Evolutionary conservation across 30 jellyfish, hydroid and myxozoan genomes (phyloP).

Genomic region (Hydra vulgaris): DNA sequence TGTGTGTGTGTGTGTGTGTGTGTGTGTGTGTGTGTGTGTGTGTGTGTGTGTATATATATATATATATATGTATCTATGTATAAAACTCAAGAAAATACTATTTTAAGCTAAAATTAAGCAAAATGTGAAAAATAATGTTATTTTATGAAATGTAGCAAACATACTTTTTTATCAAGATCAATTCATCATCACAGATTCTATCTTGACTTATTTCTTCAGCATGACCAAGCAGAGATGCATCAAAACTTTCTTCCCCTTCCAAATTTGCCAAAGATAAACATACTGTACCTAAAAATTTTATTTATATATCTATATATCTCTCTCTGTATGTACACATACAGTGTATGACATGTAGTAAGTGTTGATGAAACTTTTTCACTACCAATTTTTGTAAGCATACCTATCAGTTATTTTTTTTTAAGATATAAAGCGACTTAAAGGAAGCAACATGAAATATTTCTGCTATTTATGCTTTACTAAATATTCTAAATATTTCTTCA

Average conservation of each 20-base stretch:
- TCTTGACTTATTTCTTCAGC: constrained; percentile 96
- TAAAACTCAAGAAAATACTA: no score
- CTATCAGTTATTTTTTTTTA: no score
- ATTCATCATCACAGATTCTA: constrained; percentile 96
- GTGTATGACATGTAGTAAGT: neutral
- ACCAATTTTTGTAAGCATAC: no score
- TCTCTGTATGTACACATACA: no score
- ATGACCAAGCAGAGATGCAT: constrained; percentile 92
- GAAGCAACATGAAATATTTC: no score
- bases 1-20: neutral
- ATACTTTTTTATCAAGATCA: constrained; percentile 70
- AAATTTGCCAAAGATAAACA: constrained; percentile 83
- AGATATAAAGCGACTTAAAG: no score
- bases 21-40: neutral
- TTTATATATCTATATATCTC: no score
- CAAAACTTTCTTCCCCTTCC: constrained; percentile 98
- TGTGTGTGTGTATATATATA: neutral
- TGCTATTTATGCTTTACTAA: no score
- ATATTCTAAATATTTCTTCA: no score
- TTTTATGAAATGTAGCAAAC: neutral
- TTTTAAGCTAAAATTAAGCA: no score
- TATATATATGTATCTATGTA: no score
- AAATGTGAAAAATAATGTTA: no score
- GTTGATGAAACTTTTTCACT: neutral
- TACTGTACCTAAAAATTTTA: constrained; percentile 70